Percentiles rank a stretch among this genome's conserved stretches.
These are phyloP conservation scores for Saguinus imperator DNA, from an alignment of 2,113 vertebrate species.

Conservation along the genomic window DNA sequence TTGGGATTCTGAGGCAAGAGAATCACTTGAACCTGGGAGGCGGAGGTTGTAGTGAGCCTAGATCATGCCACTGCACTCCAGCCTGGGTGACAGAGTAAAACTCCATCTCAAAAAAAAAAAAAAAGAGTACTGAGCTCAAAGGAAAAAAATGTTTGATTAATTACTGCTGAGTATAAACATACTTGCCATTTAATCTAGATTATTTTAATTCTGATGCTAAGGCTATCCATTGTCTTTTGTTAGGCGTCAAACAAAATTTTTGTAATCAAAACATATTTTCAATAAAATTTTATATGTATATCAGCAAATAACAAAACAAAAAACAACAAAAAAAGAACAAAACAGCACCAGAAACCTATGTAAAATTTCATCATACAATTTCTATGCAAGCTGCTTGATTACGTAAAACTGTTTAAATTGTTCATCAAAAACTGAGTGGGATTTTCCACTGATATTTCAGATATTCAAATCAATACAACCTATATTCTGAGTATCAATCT, in stretches of 20 bases:
- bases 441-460: slow-evolving; percentile 35
- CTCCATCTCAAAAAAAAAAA: neutral
- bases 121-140: neutral
- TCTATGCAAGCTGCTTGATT: slow-evolving; percentile 17
- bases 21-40: neutral
- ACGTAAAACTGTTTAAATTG: neutral
- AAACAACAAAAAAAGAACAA: neutral
- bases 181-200: slow-evolving; percentile 20
- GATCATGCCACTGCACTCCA: too few relatives aligned
- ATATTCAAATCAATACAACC: neutral
- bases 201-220: slow-evolving; percentile 39
- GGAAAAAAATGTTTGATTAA: neutral
- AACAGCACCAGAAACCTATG: slow-evolving; percentile 57
- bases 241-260: slow-evolving; percentile 54
- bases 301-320: slow-evolving; percentile 22
- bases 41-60: neutral
- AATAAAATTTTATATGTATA: slow-evolving; percentile 43
- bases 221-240: slow-evolving; percentile 37
- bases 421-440: neutral
- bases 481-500: slow-evolving; percentile 37
- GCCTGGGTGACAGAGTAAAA: neutral
- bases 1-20: neutral
- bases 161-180: slow-evolving; percentile 22
- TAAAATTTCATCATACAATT: slow-evolving; percentile 46
- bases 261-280: slow-evolving; percentile 62